Evolutionary conservation across 2,113 vertebrate genomes (phyloP).

Genomic region (Pseudois nayaur): DNA sequence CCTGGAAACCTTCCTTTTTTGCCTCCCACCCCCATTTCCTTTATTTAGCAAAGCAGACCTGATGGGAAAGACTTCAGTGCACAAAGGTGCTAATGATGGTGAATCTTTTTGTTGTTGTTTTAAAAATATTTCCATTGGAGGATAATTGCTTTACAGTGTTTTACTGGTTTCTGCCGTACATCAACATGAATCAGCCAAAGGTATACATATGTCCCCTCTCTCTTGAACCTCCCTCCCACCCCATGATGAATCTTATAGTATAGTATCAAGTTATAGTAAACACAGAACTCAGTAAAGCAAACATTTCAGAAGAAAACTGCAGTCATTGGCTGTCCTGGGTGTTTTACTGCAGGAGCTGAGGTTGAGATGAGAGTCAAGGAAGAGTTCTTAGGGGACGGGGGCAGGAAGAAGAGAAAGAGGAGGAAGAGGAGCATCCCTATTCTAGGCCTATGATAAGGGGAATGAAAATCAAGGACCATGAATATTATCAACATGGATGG

Average conservation of each 20-base stretch:
- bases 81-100: background rate
- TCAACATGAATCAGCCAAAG: background rate
- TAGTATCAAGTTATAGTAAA: background rate
- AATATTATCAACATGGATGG: background rate
- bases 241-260: background rate
- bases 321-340: background rate
- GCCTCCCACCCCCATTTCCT: no score
- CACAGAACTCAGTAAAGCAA: background rate
- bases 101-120: background rate
- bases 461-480: background rate
- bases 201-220: background rate
- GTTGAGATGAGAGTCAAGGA: background rate
- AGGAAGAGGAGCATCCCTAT: background rate
- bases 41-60: background rate
- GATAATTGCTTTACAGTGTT: background rate
- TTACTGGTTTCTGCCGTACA: background rate
- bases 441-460: background rate
- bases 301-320: background rate
- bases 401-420: background rate
- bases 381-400: fast-evolving
- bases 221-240: background rate
- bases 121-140: background rate
- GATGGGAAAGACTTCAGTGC: background rate
- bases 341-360: background rate
- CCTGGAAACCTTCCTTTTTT: background rate